Evolutionary conservation across 2,888 invertebrate genomes (phyloP).

Genomic region (Drosophila diplacantha): DNA sequence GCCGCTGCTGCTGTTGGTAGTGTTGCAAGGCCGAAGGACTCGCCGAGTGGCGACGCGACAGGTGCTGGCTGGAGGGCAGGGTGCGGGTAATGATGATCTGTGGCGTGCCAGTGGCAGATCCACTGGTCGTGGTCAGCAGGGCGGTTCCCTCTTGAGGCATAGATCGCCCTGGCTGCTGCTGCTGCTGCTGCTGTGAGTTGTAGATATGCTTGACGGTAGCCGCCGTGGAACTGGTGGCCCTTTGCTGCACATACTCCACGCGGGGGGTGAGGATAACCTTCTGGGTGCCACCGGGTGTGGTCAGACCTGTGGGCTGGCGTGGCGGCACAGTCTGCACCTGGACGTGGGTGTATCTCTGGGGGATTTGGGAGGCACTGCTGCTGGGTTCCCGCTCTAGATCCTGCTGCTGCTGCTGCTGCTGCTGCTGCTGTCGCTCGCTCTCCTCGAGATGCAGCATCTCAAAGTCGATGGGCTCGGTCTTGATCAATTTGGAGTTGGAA

Average conservation of each 20-base stretch:
- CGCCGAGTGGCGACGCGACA: slow-evolving; percentile 70
- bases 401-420: slow-evolving; percentile 40
- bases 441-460: slow-evolving; percentile 73
- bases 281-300: slow-evolving; percentile 69
- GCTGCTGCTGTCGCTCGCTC: slow-evolving; percentile 28
- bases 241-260: slow-evolving; percentile 72
- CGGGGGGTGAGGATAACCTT: slow-evolving; percentile 76
- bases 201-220: slow-evolving; percentile 54
- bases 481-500: slow-evolving; percentile 63
- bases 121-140: slow-evolving; percentile 22
- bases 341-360: slow-evolving; percentile 72
- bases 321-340: slow-evolving; percentile 75
- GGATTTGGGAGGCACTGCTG: slow-evolving; percentile 30
- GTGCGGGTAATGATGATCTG: slow-evolving; percentile 76
- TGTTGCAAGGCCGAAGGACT: slow-evolving; percentile 67
- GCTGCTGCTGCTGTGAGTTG: slow-evolving; percentile 11
- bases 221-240: slow-evolving; percentile 39
- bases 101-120: slow-evolving; percentile 43
- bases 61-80: slow-evolving; percentile 51
- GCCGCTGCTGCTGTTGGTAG: slow-evolving; percentile 36
- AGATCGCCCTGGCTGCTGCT: slow-evolving; percentile 37
- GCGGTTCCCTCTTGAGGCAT: slow-evolving; percentile 24
- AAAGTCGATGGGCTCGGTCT: slow-evolving; percentile 76
- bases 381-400: slow-evolving; percentile 34
- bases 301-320: slow-evolving; percentile 64